These are phyloP conservation scores for Carollia perspicillata DNA, from an alignment of 2,113 vertebrate genomes.

Conservation along the genomic window DNA sequence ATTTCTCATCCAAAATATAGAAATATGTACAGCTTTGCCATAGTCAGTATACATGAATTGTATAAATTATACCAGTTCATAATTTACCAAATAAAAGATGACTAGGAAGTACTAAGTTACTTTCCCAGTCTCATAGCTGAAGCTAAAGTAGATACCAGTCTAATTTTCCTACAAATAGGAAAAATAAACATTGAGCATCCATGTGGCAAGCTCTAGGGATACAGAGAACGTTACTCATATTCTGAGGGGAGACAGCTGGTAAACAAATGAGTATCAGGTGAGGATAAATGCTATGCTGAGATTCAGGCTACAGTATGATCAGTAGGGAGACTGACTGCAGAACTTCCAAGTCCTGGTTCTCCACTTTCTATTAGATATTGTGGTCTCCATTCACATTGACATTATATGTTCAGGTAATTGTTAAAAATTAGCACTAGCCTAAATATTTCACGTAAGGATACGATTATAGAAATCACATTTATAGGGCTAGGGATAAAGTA, in stretches of 20 bases:
- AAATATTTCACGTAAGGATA: neutral
- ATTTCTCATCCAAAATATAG: conserved; percentile 99
- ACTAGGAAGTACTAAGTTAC: conserved; percentile 77
- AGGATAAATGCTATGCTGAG: neutral
- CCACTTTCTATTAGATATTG: neutral
- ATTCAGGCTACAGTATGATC: neutral
- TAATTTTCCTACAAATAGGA: neutral
- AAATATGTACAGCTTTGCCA: conserved; percentile 99
- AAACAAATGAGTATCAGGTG: neutral
- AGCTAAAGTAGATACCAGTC: neutral
- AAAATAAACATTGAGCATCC: neutral
- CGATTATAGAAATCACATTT: neutral
- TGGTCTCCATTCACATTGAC: neutral
- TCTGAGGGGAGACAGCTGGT: neutral
- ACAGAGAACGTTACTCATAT: neutral
- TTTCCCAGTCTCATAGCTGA: neutral
- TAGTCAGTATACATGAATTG: conserved; percentile 99
- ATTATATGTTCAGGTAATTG: neutral
- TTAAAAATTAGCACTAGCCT: neutral
- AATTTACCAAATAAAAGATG: conserved; percentile 97
- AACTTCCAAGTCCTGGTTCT: neutral
- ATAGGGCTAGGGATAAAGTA: neutral
- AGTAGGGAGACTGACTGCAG: neutral
- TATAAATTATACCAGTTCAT: conserved; percentile 99
- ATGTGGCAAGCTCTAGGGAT: neutral